phyloP scores from a whole-genome alignment of 2,888 invertebrate genomes.

The Nineta flava region DNA sequence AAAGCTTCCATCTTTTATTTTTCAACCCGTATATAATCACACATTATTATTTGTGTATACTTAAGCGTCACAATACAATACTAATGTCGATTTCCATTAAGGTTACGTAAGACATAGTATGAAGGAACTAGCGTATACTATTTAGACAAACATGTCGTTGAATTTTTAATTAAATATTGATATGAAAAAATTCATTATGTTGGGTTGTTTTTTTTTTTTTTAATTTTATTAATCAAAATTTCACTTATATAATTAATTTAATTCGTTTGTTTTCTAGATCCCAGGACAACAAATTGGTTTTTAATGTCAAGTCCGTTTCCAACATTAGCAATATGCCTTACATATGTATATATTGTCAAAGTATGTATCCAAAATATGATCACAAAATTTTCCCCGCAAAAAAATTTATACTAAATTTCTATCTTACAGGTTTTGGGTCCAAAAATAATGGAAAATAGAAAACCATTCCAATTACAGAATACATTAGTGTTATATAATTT shows the following conservation, averaged over 20 bases:
- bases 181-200: too few species aligned
- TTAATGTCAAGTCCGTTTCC: slow-evolving; percentile 90
- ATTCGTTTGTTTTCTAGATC: slow-evolving; percentile 44
- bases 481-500: slow-evolving; percentile 47
- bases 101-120: too few species aligned
- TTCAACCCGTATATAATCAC: too few species aligned
- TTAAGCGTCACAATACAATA: too few species aligned
- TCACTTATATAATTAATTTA: not conserved
- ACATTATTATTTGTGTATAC: too few species aligned
- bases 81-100: too few species aligned
- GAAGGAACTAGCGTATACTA: too few species aligned
- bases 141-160: too few species aligned
- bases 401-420: not conserved
- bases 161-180: too few species aligned
- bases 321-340: slow-evolving; percentile 74
- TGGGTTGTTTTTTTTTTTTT: too few species aligned
- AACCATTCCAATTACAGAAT: slow-evolving; percentile 59
- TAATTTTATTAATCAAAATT: too few species aligned
- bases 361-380: slow-evolving; percentile 27
- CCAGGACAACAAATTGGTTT: slow-evolving; percentile 79
- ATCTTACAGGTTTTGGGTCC: slow-evolving; percentile 61
- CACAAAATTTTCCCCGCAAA: not conserved
- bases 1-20: too few species aligned
- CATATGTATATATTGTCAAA: slow-evolving; percentile 83
- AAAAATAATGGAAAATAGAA: slow-evolving; percentile 79